A percentile compares a stretch with the other conserved stretches of the same genome.
These are phyloP conservation scores for Drosophila neotestacea DNA, from an alignment of 2,888 invertebrate species.

Conservation along the genomic window DNA sequence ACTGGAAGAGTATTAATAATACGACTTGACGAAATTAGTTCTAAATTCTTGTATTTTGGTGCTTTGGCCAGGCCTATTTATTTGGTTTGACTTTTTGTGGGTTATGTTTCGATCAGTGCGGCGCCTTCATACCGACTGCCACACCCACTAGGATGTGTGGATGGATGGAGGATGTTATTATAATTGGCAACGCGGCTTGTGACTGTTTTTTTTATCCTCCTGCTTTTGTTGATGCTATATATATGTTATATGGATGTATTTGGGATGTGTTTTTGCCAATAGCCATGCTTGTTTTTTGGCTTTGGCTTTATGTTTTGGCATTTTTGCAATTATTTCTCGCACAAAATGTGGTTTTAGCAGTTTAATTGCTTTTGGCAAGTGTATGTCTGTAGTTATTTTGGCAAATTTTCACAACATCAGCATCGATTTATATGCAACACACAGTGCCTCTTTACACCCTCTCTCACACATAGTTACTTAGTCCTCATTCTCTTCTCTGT, in stretches of 20 bases:
- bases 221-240: constrained; percentile 20
- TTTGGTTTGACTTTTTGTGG: constrained; percentile 72
- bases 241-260: constrained; percentile 27
- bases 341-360: constrained; percentile 81
- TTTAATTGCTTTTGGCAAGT: constrained; percentile 78
- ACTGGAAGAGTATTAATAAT: not conserved
- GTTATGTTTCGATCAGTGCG: constrained; percentile 64
- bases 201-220: constrained; percentile 29
- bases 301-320: constrained; percentile 81
- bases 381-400: constrained; percentile 76
- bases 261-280: constrained; percentile 49
- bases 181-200: constrained; percentile 53
- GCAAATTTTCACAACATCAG: constrained; percentile 80
- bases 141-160: constrained; percentile 9
- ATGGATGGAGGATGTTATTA: constrained; percentile 37
- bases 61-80: constrained; percentile 45
- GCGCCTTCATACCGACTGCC: constrained; percentile 9
- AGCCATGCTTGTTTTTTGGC: constrained; percentile 65
- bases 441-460: constrained; percentile 34
- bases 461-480: not conserved
- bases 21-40: not conserved
- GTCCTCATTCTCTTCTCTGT: not conserved
- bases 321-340: constrained; percentile 81
- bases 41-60: constrained; percentile 1
- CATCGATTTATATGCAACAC: constrained; percentile 79